These are phyloP conservation scores for Colistium nudipinnis DNA, from an alignment of 2,113 vertebrate genomes.

Conservation along the genomic window DNA sequence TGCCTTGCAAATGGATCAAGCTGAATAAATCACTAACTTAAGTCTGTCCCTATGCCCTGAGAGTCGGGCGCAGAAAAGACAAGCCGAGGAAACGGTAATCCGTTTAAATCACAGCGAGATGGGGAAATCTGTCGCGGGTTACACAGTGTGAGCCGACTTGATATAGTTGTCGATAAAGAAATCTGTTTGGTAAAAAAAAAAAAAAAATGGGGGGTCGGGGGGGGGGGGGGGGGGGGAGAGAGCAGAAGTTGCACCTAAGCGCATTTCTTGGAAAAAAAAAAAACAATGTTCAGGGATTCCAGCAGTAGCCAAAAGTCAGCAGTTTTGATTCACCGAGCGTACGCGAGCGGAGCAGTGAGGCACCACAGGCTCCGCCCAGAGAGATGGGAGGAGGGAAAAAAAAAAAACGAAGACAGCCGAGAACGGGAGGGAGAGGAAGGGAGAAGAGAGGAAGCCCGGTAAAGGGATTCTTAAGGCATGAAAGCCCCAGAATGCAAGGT, in stretches of 20 bases:
- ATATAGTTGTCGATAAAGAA: slow-evolving; percentile 59
- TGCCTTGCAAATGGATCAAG: slow-evolving; percentile 41
- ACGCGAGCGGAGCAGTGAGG: slow-evolving; percentile 47
- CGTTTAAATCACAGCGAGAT: slow-evolving; percentile 67
- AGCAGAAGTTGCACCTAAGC: slow-evolving; percentile 49
- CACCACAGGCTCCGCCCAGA: slow-evolving; percentile 57
- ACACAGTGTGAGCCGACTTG: slow-evolving; percentile 46
- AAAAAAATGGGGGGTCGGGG: background rate
- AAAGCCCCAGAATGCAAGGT: slow-evolving; percentile 79
- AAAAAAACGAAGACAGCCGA: slow-evolving; percentile 34
- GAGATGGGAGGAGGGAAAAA: slow-evolving; percentile 32
- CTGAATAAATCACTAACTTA: slow-evolving; percentile 70
- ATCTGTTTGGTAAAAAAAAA: slow-evolving; percentile 50
- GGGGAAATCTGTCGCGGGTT: slow-evolving; percentile 54
- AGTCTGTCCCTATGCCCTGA: slow-evolving; percentile 50
- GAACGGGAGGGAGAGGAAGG: slow-evolving; percentile 57
- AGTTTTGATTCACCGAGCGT: slow-evolving; percentile 65
- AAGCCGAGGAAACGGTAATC: slow-evolving; percentile 60
- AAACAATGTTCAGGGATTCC: slow-evolving; percentile 64
- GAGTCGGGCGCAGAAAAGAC: slow-evolving; percentile 37
- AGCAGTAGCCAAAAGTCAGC: slow-evolving; percentile 74
- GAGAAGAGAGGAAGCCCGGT: slow-evolving; percentile 65
- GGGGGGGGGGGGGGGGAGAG: background rate
- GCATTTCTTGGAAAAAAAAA: too few relatives aligned
- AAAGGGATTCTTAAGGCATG: slow-evolving; percentile 74